Percentiles rank a stretch among this genome's conserved stretches.
Conservation (phyloP, 1,140 invertebrate genomes). For the Sipha flava region DNA sequence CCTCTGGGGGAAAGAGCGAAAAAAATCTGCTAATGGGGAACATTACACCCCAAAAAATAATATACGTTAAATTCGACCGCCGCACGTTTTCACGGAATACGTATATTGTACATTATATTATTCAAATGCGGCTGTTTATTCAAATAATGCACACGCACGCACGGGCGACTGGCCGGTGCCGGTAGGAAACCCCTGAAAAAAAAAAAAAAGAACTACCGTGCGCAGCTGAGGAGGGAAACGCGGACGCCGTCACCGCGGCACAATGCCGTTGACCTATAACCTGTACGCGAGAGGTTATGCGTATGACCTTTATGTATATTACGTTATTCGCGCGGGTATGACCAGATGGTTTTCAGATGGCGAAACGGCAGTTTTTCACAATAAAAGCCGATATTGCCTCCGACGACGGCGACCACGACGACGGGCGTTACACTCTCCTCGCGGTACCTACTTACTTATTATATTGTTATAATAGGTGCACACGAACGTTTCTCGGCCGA, state of each 20-base stretch:
- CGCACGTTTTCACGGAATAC: slow-evolving; percentile 5
- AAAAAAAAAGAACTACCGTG: not conserved
- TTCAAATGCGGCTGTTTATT: slow-evolving; percentile 29
- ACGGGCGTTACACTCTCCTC: no score
- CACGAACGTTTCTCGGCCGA: not conserved
- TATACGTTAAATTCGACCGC: slow-evolving; percentile 23
- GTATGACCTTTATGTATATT: not conserved
- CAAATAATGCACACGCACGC: not conserved
- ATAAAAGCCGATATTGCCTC: not conserved
- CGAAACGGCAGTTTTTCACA: slow-evolving; percentile 22
- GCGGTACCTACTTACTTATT: no score
- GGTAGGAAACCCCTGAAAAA: not conserved
- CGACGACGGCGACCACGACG: not conserved
- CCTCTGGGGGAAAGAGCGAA: not conserved
- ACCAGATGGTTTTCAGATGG: slow-evolving; percentile 1
- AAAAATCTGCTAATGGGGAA: slow-evolving; percentile 27
- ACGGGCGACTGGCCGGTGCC: not conserved
- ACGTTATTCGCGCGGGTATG: not conserved
- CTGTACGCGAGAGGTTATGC: not conserved
- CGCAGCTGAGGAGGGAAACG: slow-evolving; percentile 3
- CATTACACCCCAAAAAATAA: slow-evolving; percentile 32
- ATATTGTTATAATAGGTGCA: no score
- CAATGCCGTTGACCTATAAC: slow-evolving; percentile 31
- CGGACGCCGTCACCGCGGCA: not conserved
- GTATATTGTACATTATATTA: slow-evolving; percentile 15